Percentiles rank a stretch among this genome's conserved stretches.
phyloP scores from a whole-genome alignment of 2,888 invertebrate genomes.

The Agrypnus murinus region DNA sequence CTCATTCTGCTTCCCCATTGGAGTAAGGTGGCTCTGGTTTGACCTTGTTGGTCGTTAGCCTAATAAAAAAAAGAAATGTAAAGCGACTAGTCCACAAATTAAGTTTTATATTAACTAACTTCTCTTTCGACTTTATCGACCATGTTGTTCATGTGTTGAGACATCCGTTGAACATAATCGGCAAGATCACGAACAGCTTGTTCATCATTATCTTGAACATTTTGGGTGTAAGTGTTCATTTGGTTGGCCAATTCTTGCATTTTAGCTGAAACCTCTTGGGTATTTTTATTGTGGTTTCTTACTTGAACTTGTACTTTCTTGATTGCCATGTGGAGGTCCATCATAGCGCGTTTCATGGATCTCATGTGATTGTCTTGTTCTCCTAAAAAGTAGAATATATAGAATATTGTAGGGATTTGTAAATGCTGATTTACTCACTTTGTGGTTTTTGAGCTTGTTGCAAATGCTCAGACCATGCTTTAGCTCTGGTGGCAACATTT shows the following conservation, averaged over 20 bases:
- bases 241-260: background rate
- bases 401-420: too few relatives aligned
- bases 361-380: background rate
- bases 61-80: background rate
- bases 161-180: background rate
- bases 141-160: constrained; percentile 6
- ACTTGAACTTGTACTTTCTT: constrained; percentile 1
- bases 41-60: constrained; percentile 3
- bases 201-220: background rate
- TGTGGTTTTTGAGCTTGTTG: constrained; percentile 1
- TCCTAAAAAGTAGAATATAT: background rate
- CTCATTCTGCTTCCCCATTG: background rate
- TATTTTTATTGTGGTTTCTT: background rate
- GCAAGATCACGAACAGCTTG: constrained; percentile 4
- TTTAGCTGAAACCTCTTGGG: background rate
- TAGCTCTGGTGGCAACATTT: background rate
- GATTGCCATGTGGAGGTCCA: background rate
- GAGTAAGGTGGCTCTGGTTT: background rate
- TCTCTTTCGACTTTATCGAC: constrained; percentile 11
- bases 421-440: too few relatives aligned
- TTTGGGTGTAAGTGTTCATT: constrained; percentile 3
- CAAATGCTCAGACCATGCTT: background rate
- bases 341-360: background rate
- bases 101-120: too few relatives aligned
- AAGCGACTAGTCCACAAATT: too few relatives aligned